Base-by-base conservation (phyloP, 2,113 vertebrate species). In the Tupaia chinensis region DNA sequence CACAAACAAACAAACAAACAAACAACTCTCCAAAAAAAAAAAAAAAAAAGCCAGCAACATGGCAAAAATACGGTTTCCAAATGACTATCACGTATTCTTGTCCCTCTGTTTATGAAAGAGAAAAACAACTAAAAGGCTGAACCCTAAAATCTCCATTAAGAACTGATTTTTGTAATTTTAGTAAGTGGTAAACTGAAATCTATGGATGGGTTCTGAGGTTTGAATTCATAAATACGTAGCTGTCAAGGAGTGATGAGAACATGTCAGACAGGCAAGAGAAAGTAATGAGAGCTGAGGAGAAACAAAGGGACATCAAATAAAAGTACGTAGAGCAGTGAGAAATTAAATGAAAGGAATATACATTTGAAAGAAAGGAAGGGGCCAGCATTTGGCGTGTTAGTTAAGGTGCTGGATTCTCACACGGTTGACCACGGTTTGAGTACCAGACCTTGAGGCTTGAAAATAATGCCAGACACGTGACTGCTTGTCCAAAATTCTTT, bases 171-270 rank as follows among this genome's bases (percentile, higher is more conserved):
- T 74, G 74, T 76, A 9, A 56, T 76, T 93, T 19, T 69, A 63
- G 3, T 72, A 63, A 91, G 56, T 22, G 12, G 54, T 87, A 80
- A 70, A 76, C 0, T 5, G 23, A 80, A 79, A 34, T 44, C 44
- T 44, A 44, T 5, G 44, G 4, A 15, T 0, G 54, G 70, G n/a
- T 61, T 79, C 17, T 60, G 20, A 93, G 13, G 1, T 44, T 17
- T 13, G 12, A 58, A 65, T 58, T 11, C 29, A 25, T 70, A 14
- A 16, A 68, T 3, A 44, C 11, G 17, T 53, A 63, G 83, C 70
- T 11, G 0, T 10, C n/a, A 6, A 9, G 15, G 78, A 13, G 2
- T 1, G 6, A 27, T 2, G 8, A 32, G 13, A 54, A 3, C 25
- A 6, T 1, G 60, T 9, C 0, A 58, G 53, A 25, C 0, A 29